These are phyloP conservation scores for Galeopterus variegatus DNA, from an alignment of 2,113 vertebrate species.

Conservation along the genomic window DNA sequence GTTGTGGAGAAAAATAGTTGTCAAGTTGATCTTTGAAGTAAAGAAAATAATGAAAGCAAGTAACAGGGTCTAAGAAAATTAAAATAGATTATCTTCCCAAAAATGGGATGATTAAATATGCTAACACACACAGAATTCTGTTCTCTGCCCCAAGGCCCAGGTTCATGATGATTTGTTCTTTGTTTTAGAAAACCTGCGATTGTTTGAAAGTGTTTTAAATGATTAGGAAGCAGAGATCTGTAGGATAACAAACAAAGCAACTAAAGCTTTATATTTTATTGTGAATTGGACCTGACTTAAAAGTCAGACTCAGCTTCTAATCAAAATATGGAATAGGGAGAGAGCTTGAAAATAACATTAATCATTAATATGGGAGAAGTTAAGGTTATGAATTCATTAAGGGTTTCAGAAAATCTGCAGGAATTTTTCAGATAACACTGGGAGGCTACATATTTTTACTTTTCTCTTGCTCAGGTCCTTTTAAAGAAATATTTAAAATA, in stretches of 20 bases:
- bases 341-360: constrained; percentile 65
- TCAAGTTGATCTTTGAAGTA: constrained; percentile 68
- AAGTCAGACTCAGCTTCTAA: constrained; percentile 60
- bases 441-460: background rate
- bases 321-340: constrained; percentile 67
- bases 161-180: constrained; percentile 26
- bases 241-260: constrained; percentile 23
- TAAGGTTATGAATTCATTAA: constrained; percentile 67
- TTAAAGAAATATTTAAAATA: constrained; percentile 61
- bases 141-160: background rate
- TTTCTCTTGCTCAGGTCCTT: background rate
- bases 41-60: constrained; percentile 72
- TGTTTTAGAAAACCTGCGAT: constrained; percentile 67
- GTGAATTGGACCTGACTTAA: constrained; percentile 55
- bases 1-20: constrained; percentile 71
- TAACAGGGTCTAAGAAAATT: background rate
- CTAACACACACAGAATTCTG: constrained; percentile 26
- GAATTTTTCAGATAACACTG: constrained; percentile 10
- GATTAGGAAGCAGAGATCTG: constrained; percentile 63
- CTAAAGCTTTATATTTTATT: constrained; percentile 62
- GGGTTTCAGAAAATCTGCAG: constrained; percentile 29
- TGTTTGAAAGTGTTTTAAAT: constrained; percentile 73
- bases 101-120: constrained; percentile 74
- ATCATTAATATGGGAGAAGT: constrained; percentile 58
- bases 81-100: constrained; percentile 65